phyloP scores from a whole-genome alignment of 2,797 vertebrate species.

The Onychomys leucogaster region DNA sequence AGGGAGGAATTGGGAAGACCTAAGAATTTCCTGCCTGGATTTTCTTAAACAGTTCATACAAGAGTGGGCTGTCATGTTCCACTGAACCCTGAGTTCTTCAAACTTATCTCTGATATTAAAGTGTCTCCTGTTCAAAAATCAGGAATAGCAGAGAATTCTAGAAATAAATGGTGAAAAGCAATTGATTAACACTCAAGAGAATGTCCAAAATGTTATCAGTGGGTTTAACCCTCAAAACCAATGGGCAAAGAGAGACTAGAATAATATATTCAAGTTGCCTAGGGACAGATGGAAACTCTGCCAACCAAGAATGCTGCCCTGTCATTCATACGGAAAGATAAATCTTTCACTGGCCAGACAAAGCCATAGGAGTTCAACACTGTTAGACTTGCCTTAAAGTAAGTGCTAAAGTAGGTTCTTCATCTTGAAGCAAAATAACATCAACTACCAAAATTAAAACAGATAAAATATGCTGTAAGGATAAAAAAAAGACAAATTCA shows the following conservation, averaged over 20 bases:
- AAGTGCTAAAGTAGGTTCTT: not conserved
- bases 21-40: not conserved
- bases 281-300: fast-evolving
- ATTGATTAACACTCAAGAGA: not conserved
- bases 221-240: not conserved
- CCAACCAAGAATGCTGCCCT: not conserved
- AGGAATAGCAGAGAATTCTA: not conserved
- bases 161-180: not conserved
- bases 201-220: not conserved
- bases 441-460: not conserved
- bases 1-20: not conserved
- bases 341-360: not conserved
- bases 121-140: not conserved
- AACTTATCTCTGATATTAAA: not conserved
- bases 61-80: not conserved
- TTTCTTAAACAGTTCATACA: not conserved
- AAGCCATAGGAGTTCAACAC: not conserved
- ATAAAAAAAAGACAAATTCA: not conserved
- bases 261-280: not conserved
- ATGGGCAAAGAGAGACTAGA: not conserved
- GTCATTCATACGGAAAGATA: not conserved
- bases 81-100: not conserved
- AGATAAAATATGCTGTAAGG: not conserved
- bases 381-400: not conserved
- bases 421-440: not conserved